Base-by-base conservation (phyloP, 2,888 invertebrate species). In the Plebejus melissa region DNA sequence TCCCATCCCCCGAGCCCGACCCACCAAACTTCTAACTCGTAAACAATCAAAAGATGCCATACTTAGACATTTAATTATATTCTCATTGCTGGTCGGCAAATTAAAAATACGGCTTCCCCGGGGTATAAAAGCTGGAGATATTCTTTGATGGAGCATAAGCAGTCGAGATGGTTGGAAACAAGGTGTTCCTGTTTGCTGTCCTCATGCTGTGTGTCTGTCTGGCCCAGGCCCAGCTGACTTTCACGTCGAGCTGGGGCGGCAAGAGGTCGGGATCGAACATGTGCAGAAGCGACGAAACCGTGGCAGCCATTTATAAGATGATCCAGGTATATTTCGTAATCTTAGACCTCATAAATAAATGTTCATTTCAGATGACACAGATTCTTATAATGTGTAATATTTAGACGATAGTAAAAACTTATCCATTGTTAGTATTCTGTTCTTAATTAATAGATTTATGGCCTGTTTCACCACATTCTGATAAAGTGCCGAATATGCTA, bases 211-310 rank as follows among this genome's bases (percentile, higher is more conserved):
- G 86, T 80, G 72, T 88, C 54, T 86, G 85, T 77, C 74, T 88
- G 60, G 81, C 84, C 28, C 85, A 89, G 1, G 94, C 90, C 0
- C 95, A 95, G 81, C 83, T 95, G 58, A 95, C 94, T 4, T 95
- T 95, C 82, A 94, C 94, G 0, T 94, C 95, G 0, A 92, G 90
- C 75, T 95, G 95, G 95, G 93, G 88, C 0, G 92, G 91, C 1
- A 90, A 92, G 78, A 87, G 94, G 16, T 84, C 87, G 0, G 85
- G 82, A 0, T 82, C 86, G 0, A 79, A 87, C 77, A 82, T 85
- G 54, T 92, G 91, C 80, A 83, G 88, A 60, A 90, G 84, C 60
- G 91, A 91, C 2, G 91, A 92, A 5, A 85, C 88, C 0, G 79
- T 91, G 13, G 83, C 84, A 0, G 82, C 86, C 11, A 88, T 92